These are phyloP conservation scores for Microtus oregoni DNA, from an alignment of 2,113 vertebrate species.

Conservation along the genomic window DNA sequence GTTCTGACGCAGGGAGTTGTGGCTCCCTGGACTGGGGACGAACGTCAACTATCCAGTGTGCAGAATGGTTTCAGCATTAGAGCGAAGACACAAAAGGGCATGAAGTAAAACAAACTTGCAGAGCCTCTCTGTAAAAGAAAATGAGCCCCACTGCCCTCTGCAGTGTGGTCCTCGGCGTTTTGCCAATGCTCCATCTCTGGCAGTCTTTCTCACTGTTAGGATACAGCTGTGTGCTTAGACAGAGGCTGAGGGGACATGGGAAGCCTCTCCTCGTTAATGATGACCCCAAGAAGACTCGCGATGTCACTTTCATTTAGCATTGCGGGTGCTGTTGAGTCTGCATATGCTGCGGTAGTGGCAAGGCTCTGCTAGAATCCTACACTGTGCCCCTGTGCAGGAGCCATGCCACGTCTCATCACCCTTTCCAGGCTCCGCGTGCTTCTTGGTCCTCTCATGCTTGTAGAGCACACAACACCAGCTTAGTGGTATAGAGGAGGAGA, in stretches of 20 bases:
- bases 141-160: not conserved
- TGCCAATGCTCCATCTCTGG: not conserved
- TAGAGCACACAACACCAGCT: not conserved
- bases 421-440: not conserved
- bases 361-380: not conserved
- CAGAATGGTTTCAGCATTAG: not conserved
- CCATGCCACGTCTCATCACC: rapidly evolving
- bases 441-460: not conserved
- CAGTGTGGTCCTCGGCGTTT: not conserved
- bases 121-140: not conserved
- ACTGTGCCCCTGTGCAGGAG: not conserved
- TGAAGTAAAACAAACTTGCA: not conserved
- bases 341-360: not conserved
- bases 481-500: not conserved
- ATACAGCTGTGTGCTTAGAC: not conserved
- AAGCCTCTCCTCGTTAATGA: not conserved
- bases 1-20: constrained; percentile 37
- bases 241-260: not conserved
- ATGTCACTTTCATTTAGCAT: not conserved
- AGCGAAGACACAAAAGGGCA: not conserved
- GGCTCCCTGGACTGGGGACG: not conserved
- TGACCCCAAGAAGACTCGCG: not conserved
- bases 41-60: not conserved
- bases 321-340: not conserved
- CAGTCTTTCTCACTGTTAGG: not conserved